phyloP scores from a whole-genome alignment of 2,888 invertebrate genomes.

The Dryomyza anilis region DNA sequence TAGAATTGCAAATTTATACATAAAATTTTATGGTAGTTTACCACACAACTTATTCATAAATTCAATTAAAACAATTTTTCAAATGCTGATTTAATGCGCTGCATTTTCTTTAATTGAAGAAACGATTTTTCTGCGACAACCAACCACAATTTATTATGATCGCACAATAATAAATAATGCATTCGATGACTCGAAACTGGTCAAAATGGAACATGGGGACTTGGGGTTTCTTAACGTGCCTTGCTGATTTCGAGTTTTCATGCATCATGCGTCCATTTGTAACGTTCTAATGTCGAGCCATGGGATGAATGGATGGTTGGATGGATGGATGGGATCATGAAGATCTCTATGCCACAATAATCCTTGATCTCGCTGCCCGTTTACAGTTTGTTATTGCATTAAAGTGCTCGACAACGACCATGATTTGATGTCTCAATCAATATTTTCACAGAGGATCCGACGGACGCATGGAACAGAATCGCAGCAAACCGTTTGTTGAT shows the following conservation, averaged over 20 bases:
- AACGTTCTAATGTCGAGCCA: not conserved
- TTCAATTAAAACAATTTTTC: constrained; percentile 23
- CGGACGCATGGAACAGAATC: not conserved
- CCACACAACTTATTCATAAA: constrained; percentile 14
- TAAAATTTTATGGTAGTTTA: not conserved
- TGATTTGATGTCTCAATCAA: constrained; percentile 25
- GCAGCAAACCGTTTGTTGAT: too few species aligned
- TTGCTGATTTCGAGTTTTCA: too few species aligned
- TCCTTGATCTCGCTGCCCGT: constrained; percentile 11
- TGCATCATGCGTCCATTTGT: not conserved
- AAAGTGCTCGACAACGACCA: not conserved
- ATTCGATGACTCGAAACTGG: not conserved
- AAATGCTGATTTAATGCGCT: not conserved
- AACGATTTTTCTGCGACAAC: not conserved
- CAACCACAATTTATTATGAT: constrained; percentile 17
- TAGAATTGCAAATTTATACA: too few species aligned
- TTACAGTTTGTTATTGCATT: constrained; percentile 11
- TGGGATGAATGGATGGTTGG: not conserved
- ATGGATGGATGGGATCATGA: constrained; percentile 1
- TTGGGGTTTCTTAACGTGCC: too few species aligned
- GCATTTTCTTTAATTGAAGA: constrained; percentile 3
- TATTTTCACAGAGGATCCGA: not conserved
- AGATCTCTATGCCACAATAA: not conserved
- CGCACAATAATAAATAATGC: constrained; percentile 24
- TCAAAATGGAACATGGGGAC: too few species aligned